phyloP scores from a whole-genome alignment of 2,797 vertebrate genomes.

The Amblyraja radiata region DNA sequence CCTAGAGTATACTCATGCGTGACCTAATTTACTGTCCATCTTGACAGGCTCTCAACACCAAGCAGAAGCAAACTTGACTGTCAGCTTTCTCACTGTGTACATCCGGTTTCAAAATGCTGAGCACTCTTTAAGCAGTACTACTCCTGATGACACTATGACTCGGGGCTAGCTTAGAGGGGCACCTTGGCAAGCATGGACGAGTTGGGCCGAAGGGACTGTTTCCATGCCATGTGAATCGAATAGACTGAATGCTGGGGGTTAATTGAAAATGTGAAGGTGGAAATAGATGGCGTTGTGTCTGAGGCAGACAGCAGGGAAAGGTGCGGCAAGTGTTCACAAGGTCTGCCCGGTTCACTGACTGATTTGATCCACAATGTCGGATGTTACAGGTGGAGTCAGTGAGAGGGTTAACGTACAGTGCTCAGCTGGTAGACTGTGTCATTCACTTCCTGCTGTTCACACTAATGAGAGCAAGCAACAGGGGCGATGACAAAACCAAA shows the following conservation, averaged over 20 bases:
- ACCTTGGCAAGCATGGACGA: too few relatives aligned
- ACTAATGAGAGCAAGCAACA: constrained; percentile 37
- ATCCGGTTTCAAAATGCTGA: too few relatives aligned
- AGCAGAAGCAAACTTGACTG: too few relatives aligned
- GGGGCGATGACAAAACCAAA: constrained; percentile 39
- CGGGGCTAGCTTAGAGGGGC: too few relatives aligned
- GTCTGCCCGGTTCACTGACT: neutral
- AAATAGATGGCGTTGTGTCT: neutral
- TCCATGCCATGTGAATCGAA: neutral
- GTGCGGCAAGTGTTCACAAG: neutral
- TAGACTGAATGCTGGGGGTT: neutral
- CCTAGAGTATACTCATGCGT: too few relatives aligned
- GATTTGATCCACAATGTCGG: neutral
- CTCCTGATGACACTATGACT: too few relatives aligned
- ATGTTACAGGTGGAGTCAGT: neutral
- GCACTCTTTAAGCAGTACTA: too few relatives aligned
- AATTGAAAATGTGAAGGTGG: neutral
- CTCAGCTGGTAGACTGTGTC: constrained; percentile 43
- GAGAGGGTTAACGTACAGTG: constrained; percentile 42
- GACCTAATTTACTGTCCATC: too few relatives aligned
- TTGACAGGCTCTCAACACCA: too few relatives aligned
- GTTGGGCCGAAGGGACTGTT: too few relatives aligned
- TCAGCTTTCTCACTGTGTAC: too few relatives aligned
- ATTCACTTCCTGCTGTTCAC: constrained; percentile 41
- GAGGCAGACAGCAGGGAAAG: neutral